Conservation (phyloP, 2,113 vertebrate genomes). For the Accipiter virgatus region DNA sequence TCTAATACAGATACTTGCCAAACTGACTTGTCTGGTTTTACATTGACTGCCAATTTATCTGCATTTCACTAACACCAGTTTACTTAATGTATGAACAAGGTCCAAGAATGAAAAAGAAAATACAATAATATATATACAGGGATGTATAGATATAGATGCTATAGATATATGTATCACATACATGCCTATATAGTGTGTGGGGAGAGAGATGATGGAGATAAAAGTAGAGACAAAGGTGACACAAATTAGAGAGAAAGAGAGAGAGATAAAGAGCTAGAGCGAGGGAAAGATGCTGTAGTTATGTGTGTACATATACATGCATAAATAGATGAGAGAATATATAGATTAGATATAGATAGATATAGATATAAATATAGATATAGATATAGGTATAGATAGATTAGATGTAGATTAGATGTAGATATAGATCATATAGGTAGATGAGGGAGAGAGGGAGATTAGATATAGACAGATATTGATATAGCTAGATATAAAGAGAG, state of each 20-base stretch:
- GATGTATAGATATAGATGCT: neutral
- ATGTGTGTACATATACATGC: no score
- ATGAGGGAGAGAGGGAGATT: neutral
- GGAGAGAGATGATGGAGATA: neutral
- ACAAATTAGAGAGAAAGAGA: neutral
- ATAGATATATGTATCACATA: neutral
- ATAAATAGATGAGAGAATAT: neutral
- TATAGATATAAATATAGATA: neutral
- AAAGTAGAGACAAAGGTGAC: neutral
- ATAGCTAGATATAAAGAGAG: no score
- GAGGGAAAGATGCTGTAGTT: neutral
- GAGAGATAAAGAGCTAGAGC: neutral
- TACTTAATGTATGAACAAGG: neutral
- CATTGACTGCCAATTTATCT: neutral
- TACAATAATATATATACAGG: neutral
- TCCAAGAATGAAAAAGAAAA: neutral
- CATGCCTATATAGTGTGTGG: rapidly evolving
- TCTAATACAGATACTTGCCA: neutral
- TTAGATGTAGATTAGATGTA: no score
- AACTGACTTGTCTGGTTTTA: neutral
- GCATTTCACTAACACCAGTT: neutral
- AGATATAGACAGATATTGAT: neutral
- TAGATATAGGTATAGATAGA: no score
- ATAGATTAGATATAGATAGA: neutral
- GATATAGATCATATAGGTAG: no score